Evolutionary conservation across 37 sponge, comb jelly and placozoan species (phyloP).

Genomic region (Bolinopsis microptera): DNA sequence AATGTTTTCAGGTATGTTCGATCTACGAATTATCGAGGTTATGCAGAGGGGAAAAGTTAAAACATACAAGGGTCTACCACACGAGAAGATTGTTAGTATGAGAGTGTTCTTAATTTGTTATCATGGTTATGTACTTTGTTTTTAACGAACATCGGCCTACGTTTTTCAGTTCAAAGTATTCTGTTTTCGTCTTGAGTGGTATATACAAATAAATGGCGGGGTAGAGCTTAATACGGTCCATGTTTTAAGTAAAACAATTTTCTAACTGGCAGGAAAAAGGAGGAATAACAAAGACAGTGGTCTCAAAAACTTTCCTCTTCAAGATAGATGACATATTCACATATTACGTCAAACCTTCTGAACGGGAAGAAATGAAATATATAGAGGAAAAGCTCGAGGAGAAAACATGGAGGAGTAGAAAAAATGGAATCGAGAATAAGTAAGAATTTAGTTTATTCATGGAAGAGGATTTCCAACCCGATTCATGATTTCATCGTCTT

Average conservation of each 20-base stretch:
- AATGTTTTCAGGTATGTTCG: not conserved
- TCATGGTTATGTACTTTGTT: not conserved
- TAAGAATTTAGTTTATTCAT: too few species aligned
- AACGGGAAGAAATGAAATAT: not conserved
- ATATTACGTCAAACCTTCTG: not conserved
- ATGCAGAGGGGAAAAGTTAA: slow-evolving; percentile 27
- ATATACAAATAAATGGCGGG: too few species aligned
- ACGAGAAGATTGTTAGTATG: not conserved
- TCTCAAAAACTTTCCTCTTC: slow-evolving; percentile 9
- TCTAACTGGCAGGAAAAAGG: not conserved
- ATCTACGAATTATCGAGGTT: not conserved
- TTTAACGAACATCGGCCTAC: too few species aligned
- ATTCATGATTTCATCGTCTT: too few species aligned
- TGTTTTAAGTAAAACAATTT: too few species aligned
- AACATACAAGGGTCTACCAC: not conserved
- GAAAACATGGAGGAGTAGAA: slow-evolving; percentile 8
- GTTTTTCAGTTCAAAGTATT: too few species aligned
- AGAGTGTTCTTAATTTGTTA: not conserved
- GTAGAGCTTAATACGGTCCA: too few species aligned
- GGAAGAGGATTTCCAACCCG: too few species aligned
- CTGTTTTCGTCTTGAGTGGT: too few species aligned
- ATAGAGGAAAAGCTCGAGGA: not conserved
- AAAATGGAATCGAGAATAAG: not conserved
- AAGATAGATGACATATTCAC: not conserved
- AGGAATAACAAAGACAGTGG: not conserved